phyloP scores from a whole-genome alignment of 2,113 vertebrate species.

The Eretmochelys imbricata region DNA sequence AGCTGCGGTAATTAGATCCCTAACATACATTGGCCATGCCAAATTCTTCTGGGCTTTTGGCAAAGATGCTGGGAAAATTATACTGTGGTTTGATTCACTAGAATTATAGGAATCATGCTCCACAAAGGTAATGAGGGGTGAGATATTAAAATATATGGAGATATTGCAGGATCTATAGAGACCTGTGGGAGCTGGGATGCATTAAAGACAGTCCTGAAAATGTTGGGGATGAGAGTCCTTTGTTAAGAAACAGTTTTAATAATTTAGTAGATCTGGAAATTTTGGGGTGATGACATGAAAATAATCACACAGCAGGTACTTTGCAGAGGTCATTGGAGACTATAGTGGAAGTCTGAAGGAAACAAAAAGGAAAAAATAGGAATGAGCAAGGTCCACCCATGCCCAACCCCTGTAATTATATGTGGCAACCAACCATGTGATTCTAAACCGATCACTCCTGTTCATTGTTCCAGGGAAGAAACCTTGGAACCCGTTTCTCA shows the following conservation, averaged over 20 bases:
- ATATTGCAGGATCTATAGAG: background rate
- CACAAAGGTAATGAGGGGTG: background rate
- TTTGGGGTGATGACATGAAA: background rate
- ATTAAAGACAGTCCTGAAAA: background rate
- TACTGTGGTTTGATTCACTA: background rate
- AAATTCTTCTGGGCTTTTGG: background rate
- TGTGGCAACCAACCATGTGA: background rate
- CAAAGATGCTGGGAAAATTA: constrained; percentile 14
- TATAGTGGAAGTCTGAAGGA: background rate
- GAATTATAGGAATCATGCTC: background rate
- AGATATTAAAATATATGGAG: background rate
- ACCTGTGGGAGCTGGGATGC: background rate
- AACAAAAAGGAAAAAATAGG: background rate
- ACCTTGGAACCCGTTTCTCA: background rate
- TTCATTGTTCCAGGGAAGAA: background rate
- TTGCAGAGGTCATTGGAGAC: background rate
- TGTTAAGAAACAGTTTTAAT: background rate
- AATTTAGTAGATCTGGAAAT: background rate
- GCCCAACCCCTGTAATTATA: background rate
- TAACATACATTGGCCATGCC: background rate
- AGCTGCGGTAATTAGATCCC: constrained; percentile 19
- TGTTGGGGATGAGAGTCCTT: background rate
- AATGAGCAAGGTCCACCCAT: background rate
- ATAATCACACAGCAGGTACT: background rate
- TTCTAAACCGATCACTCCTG: background rate